These are phyloP conservation scores for Riptortus pedestris DNA, from an alignment of 1,140 invertebrate genomes.

Conservation along the genomic window DNA sequence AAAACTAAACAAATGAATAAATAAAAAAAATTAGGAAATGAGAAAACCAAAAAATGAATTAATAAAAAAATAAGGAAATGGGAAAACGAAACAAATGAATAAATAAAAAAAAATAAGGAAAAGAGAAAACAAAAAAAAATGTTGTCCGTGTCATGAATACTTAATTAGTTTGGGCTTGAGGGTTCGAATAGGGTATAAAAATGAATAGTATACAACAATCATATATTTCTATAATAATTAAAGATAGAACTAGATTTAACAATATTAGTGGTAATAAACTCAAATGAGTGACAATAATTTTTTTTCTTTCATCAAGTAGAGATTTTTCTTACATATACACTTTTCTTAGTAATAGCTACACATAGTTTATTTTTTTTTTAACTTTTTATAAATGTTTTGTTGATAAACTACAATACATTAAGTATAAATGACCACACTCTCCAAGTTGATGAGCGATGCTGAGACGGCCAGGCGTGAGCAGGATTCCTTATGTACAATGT, in stretches of 20 bases:
- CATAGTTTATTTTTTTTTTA: background rate
- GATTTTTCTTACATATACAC: constrained; percentile 16
- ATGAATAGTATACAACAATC: constrained; percentile 19
- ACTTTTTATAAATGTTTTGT: background rate
- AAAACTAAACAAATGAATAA: no score
- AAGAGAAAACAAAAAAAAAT: no score
- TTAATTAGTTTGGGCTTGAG: no score
- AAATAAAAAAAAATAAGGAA: no score
- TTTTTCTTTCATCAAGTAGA: background rate
- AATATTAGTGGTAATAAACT: constrained; percentile 20
- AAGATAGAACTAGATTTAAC: constrained; percentile 14
- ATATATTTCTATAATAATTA: constrained; percentile 21
- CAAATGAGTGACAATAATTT: constrained; percentile 17
- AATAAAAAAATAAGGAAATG: no score
- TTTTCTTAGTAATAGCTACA: constrained; percentile 8
- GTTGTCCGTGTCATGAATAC: no score
- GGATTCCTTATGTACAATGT: background rate
- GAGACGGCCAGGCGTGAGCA: background rate
- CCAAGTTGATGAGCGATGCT: background rate
- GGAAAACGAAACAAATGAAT: no score
- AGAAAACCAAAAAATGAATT: no score
- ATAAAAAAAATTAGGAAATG: no score
- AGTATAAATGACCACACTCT: constrained; percentile 10
- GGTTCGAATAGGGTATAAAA: no score
- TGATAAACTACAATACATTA: constrained; percentile 3